Evolutionary conservation across 1,140 invertebrate genomes (phyloP).

Genomic region (Bombus huntii): DNA sequence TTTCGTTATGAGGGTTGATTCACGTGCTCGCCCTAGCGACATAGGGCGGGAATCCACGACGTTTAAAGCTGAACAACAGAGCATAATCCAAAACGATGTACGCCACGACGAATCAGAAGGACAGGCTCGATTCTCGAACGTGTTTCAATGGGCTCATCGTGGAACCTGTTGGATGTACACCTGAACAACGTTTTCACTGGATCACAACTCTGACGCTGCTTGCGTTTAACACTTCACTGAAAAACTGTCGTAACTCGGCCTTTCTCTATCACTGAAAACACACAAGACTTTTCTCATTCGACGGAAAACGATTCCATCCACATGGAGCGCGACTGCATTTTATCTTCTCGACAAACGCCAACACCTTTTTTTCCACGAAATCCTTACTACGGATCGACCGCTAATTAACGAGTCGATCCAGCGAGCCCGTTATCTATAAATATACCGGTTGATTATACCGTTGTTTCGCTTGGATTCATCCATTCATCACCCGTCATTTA

Average conservation of each 20-base stretch:
- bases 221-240: constrained; percentile 24
- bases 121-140: background rate
- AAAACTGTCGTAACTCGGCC: constrained; percentile 11
- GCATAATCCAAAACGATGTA: constrained; percentile 55
- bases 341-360: background rate
- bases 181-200: constrained; percentile 30
- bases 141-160: background rate
- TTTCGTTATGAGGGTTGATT: constrained; percentile 60
- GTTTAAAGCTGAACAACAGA: constrained; percentile 38
- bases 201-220: background rate
- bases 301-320: background rate
- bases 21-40: constrained; percentile 60
- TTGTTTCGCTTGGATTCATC: background rate
- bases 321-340: background rate
- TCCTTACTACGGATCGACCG: background rate
- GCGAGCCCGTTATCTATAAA: constrained; percentile 26
- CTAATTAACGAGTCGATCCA: constrained; percentile 19
- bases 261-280: constrained; percentile 22
- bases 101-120: constrained; percentile 15
- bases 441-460: constrained; percentile 16
- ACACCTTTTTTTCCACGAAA: constrained; percentile 11
- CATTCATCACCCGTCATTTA: background rate
- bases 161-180: constrained; percentile 41
- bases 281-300: background rate
- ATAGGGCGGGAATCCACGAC: constrained; percentile 61